A percentile compares a stretch with the other conserved stretches of the same genome.
These are phyloP conservation scores for Gallirallus australis DNA, from an alignment of 2,797 vertebrate genomes.

Conservation along the genomic window DNA sequence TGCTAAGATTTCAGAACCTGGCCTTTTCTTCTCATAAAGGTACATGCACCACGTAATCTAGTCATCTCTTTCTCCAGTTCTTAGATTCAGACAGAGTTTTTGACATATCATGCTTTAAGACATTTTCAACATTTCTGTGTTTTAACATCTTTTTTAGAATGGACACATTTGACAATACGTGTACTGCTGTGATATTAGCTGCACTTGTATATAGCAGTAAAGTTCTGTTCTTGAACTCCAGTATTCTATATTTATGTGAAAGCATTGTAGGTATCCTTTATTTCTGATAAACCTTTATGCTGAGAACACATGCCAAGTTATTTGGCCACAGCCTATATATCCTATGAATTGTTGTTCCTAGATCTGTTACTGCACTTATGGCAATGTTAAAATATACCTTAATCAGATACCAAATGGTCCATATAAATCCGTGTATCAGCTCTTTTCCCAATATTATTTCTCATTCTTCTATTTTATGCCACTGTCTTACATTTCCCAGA, in stretches of 20 bases:
- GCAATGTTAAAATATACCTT: background rate
- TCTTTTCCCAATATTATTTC: background rate
- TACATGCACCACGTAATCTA: rapidly evolving
- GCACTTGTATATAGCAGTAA: background rate
- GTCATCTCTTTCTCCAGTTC: background rate
- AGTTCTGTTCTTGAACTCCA: background rate
- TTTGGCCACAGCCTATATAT: background rate
- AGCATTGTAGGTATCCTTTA: background rate
- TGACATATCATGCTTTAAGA: background rate
- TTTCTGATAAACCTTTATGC: background rate
- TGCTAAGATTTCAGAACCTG: background rate
- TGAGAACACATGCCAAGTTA: background rate
- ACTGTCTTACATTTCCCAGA: background rate
- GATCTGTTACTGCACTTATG: background rate
- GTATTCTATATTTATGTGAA: background rate
- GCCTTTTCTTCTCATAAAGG: background rate
- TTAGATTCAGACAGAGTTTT: background rate
- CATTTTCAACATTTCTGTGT: background rate
- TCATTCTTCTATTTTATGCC: background rate
- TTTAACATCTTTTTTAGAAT: background rate
- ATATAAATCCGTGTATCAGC: background rate
- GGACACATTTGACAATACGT: rapidly evolving
- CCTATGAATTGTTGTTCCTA: background rate
- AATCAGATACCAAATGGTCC: background rate
- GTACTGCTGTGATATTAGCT: background rate